phyloP scores from a whole-genome alignment of 2,888 invertebrate genomes.

The Encarsia formosa region DNA sequence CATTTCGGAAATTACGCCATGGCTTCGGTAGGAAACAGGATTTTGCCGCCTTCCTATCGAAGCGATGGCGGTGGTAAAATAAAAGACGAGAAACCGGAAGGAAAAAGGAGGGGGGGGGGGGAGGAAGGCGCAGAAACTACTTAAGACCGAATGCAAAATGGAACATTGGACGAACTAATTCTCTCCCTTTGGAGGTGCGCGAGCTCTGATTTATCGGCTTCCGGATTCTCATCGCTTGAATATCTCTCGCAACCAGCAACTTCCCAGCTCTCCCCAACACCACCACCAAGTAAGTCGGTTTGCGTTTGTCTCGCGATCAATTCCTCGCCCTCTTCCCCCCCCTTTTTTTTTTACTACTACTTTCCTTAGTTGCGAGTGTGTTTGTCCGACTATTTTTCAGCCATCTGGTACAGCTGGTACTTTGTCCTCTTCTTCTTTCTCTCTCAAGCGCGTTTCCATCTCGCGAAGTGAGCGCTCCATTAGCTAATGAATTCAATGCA shows the following conservation, averaged over 20 bases:
- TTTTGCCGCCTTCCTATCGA: conserved; percentile 8
- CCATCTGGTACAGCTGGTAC: neutral
- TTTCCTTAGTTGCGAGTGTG: neutral
- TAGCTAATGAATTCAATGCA: conserved; percentile 25
- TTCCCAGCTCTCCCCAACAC: neutral
- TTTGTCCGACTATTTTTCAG: no score
- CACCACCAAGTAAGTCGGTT: neutral
- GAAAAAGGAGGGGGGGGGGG: conserved; percentile 1
- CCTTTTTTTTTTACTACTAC: neutral
- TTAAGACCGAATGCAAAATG: conserved; percentile 46
- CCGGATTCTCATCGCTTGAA: conserved; percentile 35
- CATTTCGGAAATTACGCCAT: conserved; percentile 16
- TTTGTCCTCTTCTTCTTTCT: neutral
- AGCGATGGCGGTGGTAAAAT: conserved; percentile 11
- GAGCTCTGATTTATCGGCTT: conserved; percentile 44
- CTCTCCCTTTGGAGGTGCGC: conserved; percentile 38
- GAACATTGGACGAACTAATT: conserved; percentile 46
- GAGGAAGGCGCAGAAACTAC: conserved; percentile 33
- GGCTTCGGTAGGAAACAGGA: neutral
- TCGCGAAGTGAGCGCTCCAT: conserved; percentile 12
- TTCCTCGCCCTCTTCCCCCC: neutral
- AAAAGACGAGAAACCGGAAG: conserved; percentile 15
- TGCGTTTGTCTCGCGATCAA: conserved; percentile 7
- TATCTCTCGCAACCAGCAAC: neutral
- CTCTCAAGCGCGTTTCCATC: neutral